Evolutionary conservation across 2,888 invertebrate species (phyloP).

Genomic region (Palloptera scutellata): DNA sequence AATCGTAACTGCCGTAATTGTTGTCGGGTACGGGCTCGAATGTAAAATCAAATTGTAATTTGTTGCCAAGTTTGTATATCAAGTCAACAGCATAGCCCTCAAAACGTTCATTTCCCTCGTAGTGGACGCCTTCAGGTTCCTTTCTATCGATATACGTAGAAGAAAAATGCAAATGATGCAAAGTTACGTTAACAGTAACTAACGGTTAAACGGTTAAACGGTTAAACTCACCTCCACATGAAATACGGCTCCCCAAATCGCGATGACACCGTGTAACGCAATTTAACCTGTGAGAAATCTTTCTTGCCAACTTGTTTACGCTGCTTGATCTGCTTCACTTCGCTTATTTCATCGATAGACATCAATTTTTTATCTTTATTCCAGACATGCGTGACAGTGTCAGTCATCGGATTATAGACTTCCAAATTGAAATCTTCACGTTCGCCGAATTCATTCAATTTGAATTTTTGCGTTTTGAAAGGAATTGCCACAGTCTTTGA

Average conservation of each 20-base stretch:
- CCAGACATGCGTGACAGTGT: conserved; percentile 64
- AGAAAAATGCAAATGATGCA: not conserved
- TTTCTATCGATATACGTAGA: conserved; percentile 9
- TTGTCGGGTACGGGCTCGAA: conserved; percentile 78
- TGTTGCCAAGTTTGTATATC: conserved; percentile 79
- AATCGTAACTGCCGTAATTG: conserved; percentile 74
- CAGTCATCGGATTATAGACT: conserved; percentile 63
- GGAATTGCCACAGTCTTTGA: conserved; percentile 67
- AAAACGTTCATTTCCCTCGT: conserved; percentile 78
- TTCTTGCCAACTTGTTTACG: conserved; percentile 57
- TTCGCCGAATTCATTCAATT: conserved; percentile 68
- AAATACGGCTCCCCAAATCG: conserved; percentile 79
- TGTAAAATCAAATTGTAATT: conserved; percentile 73
- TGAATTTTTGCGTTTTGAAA: conserved; percentile 71
- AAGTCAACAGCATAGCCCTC: conserved; percentile 93
- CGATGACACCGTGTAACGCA: conserved; percentile 75
- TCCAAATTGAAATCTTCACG: conserved; percentile 66
- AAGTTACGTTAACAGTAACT: not conserved
- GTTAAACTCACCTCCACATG: conserved; percentile 64
- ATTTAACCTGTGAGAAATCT: conserved; percentile 67
- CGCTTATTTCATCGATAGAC: conserved; percentile 43
- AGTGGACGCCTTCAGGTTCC: conserved; percentile 55
- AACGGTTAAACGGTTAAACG: not conserved
- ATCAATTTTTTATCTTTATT: conserved; percentile 52
- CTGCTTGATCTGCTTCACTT: conserved; percentile 55